Evolutionary conservation across 2,888 invertebrate genomes (phyloP), one percentile per base, ranked within the genome.

Genomic region (Orgyia antiqua): DNA sequence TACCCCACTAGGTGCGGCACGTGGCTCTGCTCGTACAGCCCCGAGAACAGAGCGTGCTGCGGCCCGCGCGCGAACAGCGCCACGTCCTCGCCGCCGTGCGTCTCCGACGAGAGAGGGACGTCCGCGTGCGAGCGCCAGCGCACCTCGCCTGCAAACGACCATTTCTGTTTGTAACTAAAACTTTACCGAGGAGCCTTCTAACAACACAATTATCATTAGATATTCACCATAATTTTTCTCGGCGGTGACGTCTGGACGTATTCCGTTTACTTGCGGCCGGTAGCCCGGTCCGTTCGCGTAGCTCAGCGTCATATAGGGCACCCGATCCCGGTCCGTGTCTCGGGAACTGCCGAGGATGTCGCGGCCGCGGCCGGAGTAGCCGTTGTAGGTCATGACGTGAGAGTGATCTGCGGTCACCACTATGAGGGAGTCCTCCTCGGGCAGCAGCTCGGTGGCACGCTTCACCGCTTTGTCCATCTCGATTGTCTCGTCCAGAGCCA

Each of bases 11-110:
- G 90, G 70, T 94, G 92, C 9, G 94, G 92, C 43, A 95, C 89
- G 59, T 89, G 91, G 62, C 90, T 91, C 79, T 95, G 93, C 63
- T 95, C 94, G 65, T 91, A 91, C 24, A 89, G 88, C 7, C 94
- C 94, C 8, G 90, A 87, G 68, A 95, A 92, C 36, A 95, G 77
- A 64, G 91, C 91, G 17, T 93, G 87, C 82, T 90, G 91, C 2
- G 93, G 93, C 30, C 91, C 95, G 28, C 72, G 71, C 46, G 91
- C 90, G 69, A 90, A 93, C 26, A 94, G 90, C 0, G 89, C 89
- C 13, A 94, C 94, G 77, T 94, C 94, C 47, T 94, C 94, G 0
- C 92, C 93, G 8, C 92, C 92, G 65, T 93, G 93, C n/a, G 92
- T 92, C 63, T 93, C 93, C 27, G 73, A 69, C 1, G 52, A 54